A percentile compares a stretch with the other conserved stretches of the same genome.
These are phyloP conservation scores for Pipistrellus nathusii DNA, from an alignment of 2,797 vertebrate genomes.

Conservation along the genomic window DNA sequence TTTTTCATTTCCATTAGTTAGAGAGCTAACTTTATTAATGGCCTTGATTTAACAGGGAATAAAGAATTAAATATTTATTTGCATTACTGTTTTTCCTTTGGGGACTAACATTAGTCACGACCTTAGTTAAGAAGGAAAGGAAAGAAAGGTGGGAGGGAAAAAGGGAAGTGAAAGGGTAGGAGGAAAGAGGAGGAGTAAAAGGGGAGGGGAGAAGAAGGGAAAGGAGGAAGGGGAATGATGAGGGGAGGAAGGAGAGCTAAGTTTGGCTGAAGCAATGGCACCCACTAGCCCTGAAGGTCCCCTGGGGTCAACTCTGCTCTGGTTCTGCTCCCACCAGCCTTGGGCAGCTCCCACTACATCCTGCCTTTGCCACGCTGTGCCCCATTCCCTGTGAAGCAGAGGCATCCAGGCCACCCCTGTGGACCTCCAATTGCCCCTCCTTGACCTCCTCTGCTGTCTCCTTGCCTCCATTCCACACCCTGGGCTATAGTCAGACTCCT, in stretches of 20 bases:
- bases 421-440: background rate
- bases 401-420: background rate
- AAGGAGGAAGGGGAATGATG: background rate
- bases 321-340: background rate
- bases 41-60: background rate
- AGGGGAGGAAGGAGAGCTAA: background rate
- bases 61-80: background rate
- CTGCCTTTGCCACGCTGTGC: background rate
- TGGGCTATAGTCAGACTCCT: background rate
- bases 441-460: background rate
- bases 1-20: background rate
- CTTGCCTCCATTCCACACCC: background rate
- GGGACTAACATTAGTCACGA: background rate
- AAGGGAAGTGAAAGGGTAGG: fast-evolving
- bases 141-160: background rate
- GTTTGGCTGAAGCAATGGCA: background rate
- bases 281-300: background rate
- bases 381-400: background rate
- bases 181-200: background rate
- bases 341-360: background rate
- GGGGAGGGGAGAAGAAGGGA: background rate
- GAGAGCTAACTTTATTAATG: background rate
- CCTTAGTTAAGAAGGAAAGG: background rate
- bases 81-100: background rate
- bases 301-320: background rate